Conservation (phyloP, 53 echinoderm and acorn worm genomes). For the Mesocentrotus franciscanus region DNA sequence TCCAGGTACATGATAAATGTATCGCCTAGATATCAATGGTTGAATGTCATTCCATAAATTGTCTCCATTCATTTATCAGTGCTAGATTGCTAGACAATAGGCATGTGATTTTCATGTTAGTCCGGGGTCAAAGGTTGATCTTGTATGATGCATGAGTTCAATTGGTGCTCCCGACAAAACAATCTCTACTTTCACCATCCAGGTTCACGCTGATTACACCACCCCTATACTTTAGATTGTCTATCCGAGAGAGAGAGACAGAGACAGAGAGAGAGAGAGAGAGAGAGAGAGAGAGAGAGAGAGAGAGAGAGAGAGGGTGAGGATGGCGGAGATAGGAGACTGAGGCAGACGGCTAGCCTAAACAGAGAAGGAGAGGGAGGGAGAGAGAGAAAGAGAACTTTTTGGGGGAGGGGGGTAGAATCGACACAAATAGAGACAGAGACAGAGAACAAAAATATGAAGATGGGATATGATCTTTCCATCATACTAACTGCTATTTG, state of each 20-base stretch:
- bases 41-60: background rate
- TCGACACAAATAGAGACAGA: background rate
- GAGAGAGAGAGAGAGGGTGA: background rate
- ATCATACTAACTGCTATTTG: background rate
- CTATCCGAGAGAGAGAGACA: background rate
- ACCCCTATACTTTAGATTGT: background rate
- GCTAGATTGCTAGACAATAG: background rate
- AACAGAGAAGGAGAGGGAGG: background rate
- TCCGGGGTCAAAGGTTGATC: background rate
- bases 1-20: too few relatives aligned
- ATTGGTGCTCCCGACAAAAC: conserved; percentile 13
- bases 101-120: background rate
- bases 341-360: too few relatives aligned
- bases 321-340: background rate
- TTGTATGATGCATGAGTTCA: background rate
- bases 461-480: background rate
- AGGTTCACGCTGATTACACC: background rate
- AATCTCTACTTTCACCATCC: background rate
- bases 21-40: too few relatives aligned
- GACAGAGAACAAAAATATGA: background rate
- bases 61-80: background rate
- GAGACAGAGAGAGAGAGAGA: background rate
- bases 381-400: background rate
- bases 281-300: background rate
- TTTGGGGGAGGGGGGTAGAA: too few relatives aligned